phyloP scores from a whole-genome alignment of 2,888 invertebrate species.

The Maniola hyperantus region DNA sequence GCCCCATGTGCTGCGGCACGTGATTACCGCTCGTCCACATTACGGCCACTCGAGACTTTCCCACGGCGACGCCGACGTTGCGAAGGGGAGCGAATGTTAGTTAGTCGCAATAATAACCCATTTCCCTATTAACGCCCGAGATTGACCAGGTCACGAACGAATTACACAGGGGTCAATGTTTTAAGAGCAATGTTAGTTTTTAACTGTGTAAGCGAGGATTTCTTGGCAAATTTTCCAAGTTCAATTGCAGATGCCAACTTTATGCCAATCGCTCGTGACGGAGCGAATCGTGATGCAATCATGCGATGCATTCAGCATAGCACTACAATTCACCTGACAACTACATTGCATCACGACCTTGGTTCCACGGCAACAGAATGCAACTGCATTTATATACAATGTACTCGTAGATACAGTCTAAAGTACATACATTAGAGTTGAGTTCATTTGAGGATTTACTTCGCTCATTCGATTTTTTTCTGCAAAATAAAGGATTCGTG shows the following conservation, averaged over 20 bases:
- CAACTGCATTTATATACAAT: conserved; percentile 48
- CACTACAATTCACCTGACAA: conserved; percentile 63
- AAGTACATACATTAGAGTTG: background rate
- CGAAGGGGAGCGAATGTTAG: conserved; percentile 50
- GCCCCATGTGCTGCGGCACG: conserved; percentile 49
- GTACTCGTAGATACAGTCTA: background rate
- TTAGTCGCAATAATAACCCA: conserved; percentile 56
- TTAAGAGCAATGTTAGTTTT: conserved; percentile 21
- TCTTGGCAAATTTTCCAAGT: conserved; percentile 28
- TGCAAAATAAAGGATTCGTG: too few species aligned
- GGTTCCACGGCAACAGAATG: conserved; percentile 70
- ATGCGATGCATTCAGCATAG: conserved; percentile 61
- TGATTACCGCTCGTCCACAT: conserved; percentile 50
- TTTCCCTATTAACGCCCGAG: conserved; percentile 54
- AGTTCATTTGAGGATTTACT: background rate
- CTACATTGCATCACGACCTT: conserved; percentile 74
- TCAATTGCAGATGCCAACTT: conserved; percentile 27
- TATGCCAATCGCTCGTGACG: conserved; percentile 32
- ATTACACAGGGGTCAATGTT: conserved; percentile 41
- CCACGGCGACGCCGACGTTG: conserved; percentile 55
- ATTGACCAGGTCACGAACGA: conserved; percentile 44
- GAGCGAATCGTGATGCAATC: conserved; percentile 56
- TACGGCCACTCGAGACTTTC: conserved; percentile 56
- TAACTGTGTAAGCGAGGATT: conserved; percentile 12
- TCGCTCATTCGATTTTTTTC: background rate